phyloP scores from a whole-genome alignment of 2,888 invertebrate species.

The Cephalotes varians region DNA sequence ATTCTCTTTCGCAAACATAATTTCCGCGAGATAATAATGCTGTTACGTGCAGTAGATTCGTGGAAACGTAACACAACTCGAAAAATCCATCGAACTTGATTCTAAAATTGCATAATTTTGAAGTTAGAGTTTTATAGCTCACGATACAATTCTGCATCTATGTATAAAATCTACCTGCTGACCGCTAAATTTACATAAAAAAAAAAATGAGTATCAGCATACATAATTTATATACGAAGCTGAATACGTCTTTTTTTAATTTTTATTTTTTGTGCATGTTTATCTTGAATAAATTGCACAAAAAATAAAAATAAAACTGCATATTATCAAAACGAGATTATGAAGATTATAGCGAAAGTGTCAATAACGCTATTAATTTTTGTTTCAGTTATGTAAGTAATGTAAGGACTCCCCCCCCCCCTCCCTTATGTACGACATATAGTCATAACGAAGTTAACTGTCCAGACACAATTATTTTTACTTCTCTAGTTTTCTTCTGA shows the following conservation, averaged over 20 bases:
- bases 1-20: not conserved
- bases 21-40: not conserved
- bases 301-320: too few species aligned
- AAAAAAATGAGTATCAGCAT: not conserved
- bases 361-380: not conserved
- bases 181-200: not conserved
- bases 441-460: too few species aligned
- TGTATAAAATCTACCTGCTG: not conserved
- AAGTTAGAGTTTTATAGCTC: not conserved
- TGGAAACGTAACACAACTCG: not conserved
- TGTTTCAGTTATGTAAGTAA: not conserved
- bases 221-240: not conserved
- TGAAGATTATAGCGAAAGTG: not conserved
- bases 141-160: not conserved
- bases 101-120: not conserved
- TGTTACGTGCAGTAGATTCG: not conserved
- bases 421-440: too few species aligned
- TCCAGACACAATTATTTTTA: too few species aligned
- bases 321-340: not conserved
- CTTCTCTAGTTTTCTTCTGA: too few species aligned
- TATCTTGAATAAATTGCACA: not conserved
- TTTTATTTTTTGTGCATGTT: not conserved
- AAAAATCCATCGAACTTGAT: not conserved
- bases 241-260: not conserved
- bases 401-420: not conserved